Evolutionary conservation across 2,113 vertebrate genomes (phyloP).

Genomic region (Heliornis fulica): DNA sequence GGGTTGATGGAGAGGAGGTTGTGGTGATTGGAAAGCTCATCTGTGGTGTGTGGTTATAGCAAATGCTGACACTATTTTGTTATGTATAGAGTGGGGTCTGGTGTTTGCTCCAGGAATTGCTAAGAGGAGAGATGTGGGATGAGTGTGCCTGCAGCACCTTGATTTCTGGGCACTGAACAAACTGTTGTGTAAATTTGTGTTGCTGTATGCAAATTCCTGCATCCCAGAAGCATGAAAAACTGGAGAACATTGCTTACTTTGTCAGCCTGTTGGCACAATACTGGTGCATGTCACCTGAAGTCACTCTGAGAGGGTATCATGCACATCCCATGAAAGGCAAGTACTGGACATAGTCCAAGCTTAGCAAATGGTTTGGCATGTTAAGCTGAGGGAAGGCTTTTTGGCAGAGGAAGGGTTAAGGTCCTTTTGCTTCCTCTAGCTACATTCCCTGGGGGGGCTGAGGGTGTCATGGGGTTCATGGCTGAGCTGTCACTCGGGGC

Average conservation of each 20-base stretch:
- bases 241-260: neutral
- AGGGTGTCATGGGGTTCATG: neutral
- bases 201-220: neutral
- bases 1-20: neutral
- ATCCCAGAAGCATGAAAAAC: neutral
- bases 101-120: neutral
- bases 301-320: too few relatives aligned
- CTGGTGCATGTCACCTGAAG: too few relatives aligned
- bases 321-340: neutral
- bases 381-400: neutral
- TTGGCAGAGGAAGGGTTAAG: neutral
- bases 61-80: neutral
- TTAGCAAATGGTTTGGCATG: neutral
- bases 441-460: neutral
- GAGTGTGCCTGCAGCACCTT: neutral
- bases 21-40: neutral
- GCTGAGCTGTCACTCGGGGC: neutral
- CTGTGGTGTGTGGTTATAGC: neutral
- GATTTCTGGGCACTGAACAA: neutral
- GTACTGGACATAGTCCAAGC: neutral
- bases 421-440: neutral
- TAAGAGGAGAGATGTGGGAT: neutral
- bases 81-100: accelerated
- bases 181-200: neutral
- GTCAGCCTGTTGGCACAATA: neutral